A percentile compares a stretch with the other conserved stretches of the same genome.
These are phyloP conservation scores for Chloroclystis v-ata DNA, from an alignment of 2,888 invertebrate species.

Conservation along the genomic window DNA sequence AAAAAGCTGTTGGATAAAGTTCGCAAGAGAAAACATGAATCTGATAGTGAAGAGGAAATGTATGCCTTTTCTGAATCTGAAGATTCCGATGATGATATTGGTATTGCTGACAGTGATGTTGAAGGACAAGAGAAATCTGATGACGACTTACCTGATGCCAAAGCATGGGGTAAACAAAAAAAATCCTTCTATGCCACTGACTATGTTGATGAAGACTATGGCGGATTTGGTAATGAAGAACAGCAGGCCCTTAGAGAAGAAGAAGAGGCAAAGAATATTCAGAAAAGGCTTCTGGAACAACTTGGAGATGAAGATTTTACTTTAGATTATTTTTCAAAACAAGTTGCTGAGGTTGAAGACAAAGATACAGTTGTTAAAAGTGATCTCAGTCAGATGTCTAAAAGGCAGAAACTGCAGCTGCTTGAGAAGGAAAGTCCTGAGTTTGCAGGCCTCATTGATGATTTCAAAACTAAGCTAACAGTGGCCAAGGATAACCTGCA, in stretches of 20 bases:
- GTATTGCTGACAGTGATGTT: constrained; percentile 84
- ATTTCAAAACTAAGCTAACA: constrained; percentile 84
- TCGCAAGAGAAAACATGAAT: constrained; percentile 72
- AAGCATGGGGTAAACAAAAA: constrained; percentile 93
- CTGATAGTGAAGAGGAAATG: constrained; percentile 81
- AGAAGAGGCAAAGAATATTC: constrained; percentile 88
- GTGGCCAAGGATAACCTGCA: constrained; percentile 82
- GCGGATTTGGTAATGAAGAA: constrained; percentile 82
- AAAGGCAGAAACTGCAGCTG: constrained; percentile 85
- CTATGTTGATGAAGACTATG: constrained; percentile 92
- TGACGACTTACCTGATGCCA: constrained; percentile 85
- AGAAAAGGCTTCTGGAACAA: constrained; percentile 85
- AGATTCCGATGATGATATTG: constrained; percentile 65
- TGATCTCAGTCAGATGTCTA: constrained; percentile 86
- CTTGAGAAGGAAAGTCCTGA: constrained; percentile 93
- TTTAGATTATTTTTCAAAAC: constrained; percentile 76
- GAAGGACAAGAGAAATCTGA: constrained; percentile 84
- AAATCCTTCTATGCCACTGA: constrained; percentile 90
- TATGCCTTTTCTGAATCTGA: constrained; percentile 78
- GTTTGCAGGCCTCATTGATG: constrained; percentile 85
- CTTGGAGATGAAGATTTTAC: constrained; percentile 88
- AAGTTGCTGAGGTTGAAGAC: constrained; percentile 54
- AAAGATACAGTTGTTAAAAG: constrained; percentile 82
- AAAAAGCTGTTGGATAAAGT: constrained; percentile 80
- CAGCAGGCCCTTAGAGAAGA: constrained; percentile 87